Conservation (phyloP, 2,888 invertebrate genomes). For the Apodemia duryi region DNA sequence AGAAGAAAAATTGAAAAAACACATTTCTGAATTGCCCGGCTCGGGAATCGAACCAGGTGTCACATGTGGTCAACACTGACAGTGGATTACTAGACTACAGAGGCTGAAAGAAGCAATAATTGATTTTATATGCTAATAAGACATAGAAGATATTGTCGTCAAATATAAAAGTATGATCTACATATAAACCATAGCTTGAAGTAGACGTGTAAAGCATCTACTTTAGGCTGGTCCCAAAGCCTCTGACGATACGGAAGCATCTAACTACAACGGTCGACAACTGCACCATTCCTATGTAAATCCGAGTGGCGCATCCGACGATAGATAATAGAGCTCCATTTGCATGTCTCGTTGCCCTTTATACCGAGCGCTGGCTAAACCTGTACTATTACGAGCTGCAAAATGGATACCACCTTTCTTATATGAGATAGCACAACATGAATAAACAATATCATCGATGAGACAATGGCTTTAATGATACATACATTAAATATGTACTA, state of each 20-base stretch:
- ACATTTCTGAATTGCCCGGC: no score
- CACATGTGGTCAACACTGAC: no score
- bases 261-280: constrained; percentile 57
- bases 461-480: neutral
- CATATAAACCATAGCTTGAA: neutral
- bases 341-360: constrained; percentile 67
- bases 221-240: constrained; percentile 36
- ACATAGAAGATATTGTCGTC: no score
- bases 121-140: no score
- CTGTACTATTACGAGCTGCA: constrained; percentile 36
- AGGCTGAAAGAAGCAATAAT: no score
- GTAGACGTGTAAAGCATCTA: constrained; percentile 16
- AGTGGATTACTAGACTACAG: no score
- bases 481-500: neutral
- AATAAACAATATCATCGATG: constrained; percentile 42
- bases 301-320: constrained; percentile 55
- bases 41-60: no score
- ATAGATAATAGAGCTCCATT: constrained; percentile 66
- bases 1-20: no score
- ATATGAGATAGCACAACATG: constrained; percentile 40
- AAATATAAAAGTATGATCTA: constrained; percentile 36
- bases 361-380: constrained; percentile 43
- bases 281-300: constrained; percentile 73
- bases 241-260: constrained; percentile 45
- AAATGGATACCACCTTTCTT: constrained; percentile 47